Evolutionary conservation across 2,888 invertebrate genomes (phyloP), one percentile per base, ranked within the genome.

Genomic region (Synergus laeviventris): DNA sequence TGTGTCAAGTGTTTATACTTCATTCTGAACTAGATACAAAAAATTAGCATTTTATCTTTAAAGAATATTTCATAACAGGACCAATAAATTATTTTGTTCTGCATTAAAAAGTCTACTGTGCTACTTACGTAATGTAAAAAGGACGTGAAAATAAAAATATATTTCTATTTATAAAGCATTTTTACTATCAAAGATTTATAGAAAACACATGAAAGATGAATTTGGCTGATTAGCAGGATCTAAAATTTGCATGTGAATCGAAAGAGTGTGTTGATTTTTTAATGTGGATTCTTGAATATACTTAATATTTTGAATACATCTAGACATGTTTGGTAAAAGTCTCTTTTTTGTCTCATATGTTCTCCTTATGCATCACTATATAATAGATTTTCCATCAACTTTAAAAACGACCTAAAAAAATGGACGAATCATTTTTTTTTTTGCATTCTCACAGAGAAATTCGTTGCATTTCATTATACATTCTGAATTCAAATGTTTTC

Each of bases 181-280:
- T 9, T n/a, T 56, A 18, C n/a, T 4, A n/a, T 60, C 16, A 31
- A 60, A 31, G 14, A 36, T 31, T 24, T 36, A 62, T 11, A 14
- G 38, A 62, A 62, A 61, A 61, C 5, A 11, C 2, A 38, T 9
- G n/a, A n/a, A 38, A 62, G 7, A 18, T 38, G 18, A 38, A 62
- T 62, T 62, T 62, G 2, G n/a, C 36, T 18, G 18, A 62, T 24
- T 24, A 66, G 12, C 42, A 42, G 42, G 39, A 11, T 39, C 9
- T 39, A 42, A 42, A 21, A 45, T 66, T 66, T 66, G 24, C 45
- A 66, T 66, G 45, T 12, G 39, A 64, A n/a, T 39, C 36, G 36
- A 16, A 61, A 36, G n/a, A 36, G 36, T 36, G 38, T 61, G n/a
- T n/a, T n/a, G n/a, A n/a, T n/a, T n/a, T n/a, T n/a, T n/a, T n/a